These are phyloP conservation scores for Anticlea derivata DNA, from an alignment of 2,888 invertebrate species.

Conservation along the genomic window DNA sequence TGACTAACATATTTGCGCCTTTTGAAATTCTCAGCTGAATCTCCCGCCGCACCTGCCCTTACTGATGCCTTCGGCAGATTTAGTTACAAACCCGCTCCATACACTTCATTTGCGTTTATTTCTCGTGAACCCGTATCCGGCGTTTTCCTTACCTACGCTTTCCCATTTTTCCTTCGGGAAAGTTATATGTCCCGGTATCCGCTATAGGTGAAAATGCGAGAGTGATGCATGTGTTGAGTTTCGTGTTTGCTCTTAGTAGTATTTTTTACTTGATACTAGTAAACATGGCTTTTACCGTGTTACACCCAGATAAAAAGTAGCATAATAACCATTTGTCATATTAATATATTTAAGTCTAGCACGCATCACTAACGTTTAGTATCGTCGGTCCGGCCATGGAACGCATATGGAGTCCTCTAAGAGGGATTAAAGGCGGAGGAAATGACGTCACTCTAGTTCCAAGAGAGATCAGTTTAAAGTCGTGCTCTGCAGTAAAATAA, in stretches of 20 bases:
- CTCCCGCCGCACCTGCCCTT: no score
- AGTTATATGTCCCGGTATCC: conserved; percentile 34
- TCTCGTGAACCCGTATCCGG: conserved; percentile 27
- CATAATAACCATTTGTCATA: no score
- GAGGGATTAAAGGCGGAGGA: conserved; percentile 11
- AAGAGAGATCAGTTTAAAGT: conserved; percentile 38
- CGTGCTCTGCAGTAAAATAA: conserved; percentile 41
- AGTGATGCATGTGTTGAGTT: conserved; percentile 20
- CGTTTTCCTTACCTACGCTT: conserved; percentile 34
- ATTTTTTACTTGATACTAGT: background rate
- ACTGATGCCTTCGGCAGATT: no score
- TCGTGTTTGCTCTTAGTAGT: background rate
- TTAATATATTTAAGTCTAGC: no score
- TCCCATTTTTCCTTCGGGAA: conserved; percentile 36
- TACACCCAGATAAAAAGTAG: no score
- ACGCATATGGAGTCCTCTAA: no score
- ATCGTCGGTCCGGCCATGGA: no score
- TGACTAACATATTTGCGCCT: no score
- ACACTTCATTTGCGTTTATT: conserved; percentile 5
- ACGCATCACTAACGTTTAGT: no score
- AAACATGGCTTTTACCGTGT: no score
- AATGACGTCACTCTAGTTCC: conserved; percentile 33
- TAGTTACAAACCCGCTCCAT: conserved; percentile 14
- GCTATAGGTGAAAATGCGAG: conserved; percentile 11
- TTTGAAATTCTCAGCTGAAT: no score